Evolutionary conservation across 2,888 invertebrate genomes (phyloP).

Genomic region (Philhelius pedissequus): DNA sequence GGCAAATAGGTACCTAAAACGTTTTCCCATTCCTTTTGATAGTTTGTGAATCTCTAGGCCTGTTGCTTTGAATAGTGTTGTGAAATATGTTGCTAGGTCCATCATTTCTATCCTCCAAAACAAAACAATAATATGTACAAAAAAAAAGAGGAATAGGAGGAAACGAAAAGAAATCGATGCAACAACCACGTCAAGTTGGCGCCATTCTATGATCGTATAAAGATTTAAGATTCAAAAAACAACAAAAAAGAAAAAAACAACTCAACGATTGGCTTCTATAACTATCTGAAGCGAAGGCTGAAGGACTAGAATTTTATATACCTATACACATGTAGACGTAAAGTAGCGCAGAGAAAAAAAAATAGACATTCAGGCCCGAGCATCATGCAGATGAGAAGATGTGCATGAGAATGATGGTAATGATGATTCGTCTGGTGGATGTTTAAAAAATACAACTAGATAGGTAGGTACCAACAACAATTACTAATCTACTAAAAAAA

Average conservation of each 20-base stretch:
- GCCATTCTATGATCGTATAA: slow-evolving; percentile 58
- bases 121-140: neutral
- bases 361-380: neutral
- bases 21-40: neutral
- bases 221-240: neutral
- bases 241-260: neutral
- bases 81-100: neutral
- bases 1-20: too few species aligned
- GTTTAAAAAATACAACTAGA: neutral
- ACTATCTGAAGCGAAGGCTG: neutral
- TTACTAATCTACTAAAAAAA: neutral
- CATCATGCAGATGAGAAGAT: slow-evolving; percentile 41
- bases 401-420: slow-evolving; percentile 24
- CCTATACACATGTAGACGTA: neutral
- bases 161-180: slow-evolving; percentile 26
- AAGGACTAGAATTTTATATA: slow-evolving; percentile 21
- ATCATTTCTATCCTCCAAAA: neutral
- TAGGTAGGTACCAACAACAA: neutral
- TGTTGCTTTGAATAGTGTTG: neutral
- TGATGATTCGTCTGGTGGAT: slow-evolving; percentile 43
- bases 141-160: neutral
- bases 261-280: slow-evolving; percentile 35
- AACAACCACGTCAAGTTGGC: slow-evolving; percentile 58
- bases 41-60: neutral
- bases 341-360: neutral